phyloP scores from a whole-genome alignment of 2,113 vertebrate genomes.

The Ciconia stormi region DNA sequence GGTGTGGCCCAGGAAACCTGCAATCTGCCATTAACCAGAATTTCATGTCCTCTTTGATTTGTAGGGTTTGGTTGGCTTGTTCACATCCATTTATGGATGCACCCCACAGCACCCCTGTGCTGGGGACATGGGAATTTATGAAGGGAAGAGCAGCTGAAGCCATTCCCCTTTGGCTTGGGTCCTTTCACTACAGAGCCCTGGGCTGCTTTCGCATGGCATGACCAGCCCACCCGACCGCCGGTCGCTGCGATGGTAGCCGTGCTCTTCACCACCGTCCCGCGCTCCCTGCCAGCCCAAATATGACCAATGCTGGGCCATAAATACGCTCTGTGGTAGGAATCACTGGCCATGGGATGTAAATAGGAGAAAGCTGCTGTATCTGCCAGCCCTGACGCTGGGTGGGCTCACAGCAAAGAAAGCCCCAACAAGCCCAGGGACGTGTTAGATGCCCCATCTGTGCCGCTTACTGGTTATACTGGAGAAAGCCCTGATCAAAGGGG shows the following conservation, averaged over 20 bases:
- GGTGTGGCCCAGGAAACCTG: background rate
- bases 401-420: background rate
- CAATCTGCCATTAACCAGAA: background rate
- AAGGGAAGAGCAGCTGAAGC: background rate
- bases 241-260: background rate
- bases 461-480: background rate
- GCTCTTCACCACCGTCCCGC: background rate
- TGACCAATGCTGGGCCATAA: background rate
- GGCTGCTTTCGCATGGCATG: background rate
- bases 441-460: background rate
- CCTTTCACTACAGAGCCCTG: background rate
- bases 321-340: background rate
- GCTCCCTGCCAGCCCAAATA: background rate
- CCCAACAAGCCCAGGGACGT: background rate
- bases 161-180: background rate
- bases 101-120: background rate
- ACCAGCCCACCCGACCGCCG: fast-evolving
- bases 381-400: background rate
- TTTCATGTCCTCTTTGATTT: background rate
- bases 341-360: background rate
- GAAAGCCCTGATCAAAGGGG: background rate
- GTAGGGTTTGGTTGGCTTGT: background rate
- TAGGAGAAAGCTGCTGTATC: background rate
- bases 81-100: background rate
- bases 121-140: background rate